Conservation (phyloP, 1,140 invertebrate species). For the Drosophila funebris region DNA sequence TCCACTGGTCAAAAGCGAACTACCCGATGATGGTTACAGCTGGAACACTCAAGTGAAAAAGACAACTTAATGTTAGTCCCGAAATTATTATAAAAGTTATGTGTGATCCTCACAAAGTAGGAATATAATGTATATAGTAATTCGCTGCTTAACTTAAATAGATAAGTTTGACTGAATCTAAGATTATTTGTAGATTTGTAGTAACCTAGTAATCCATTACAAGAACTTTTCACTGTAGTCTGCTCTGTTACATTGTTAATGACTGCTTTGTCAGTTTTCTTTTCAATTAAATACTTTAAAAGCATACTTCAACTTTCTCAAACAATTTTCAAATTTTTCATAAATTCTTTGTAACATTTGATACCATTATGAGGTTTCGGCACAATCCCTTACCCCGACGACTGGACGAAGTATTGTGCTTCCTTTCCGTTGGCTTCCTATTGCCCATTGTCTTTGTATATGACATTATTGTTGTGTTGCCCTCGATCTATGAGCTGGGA, state of each 20-base stretch:
- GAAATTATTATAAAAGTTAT: too few species aligned
- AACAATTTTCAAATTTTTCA: not conserved
- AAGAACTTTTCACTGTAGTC: too few species aligned
- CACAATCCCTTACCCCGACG: slow-evolving; percentile 51
- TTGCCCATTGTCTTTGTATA: slow-evolving; percentile 59
- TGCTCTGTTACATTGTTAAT: too few species aligned
- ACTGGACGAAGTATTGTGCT: slow-evolving; percentile 43
- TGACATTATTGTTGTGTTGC: slow-evolving; percentile 88
- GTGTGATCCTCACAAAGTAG: too few species aligned
- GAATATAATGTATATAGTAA: too few species aligned
- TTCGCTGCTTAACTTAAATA: too few species aligned
- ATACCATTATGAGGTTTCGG: slow-evolving; percentile 46
- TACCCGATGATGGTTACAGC: slow-evolving; percentile 90
- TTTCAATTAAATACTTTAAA: too few species aligned
- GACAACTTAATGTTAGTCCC: not conserved
- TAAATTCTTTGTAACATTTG: not conserved
- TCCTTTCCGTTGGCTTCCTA: slow-evolving; percentile 42
- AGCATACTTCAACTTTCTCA: not conserved
- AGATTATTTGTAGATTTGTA: too few species aligned
- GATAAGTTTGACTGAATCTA: too few species aligned
- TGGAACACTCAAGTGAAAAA: slow-evolving; percentile 84
- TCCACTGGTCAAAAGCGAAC: slow-evolving; percentile 90
- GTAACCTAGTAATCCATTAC: too few species aligned
- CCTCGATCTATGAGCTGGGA: slow-evolving; percentile 84
- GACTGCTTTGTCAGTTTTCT: too few species aligned